phyloP scores from a whole-genome alignment of 1,140 invertebrate species.

The Bacillus rossius region DNA sequence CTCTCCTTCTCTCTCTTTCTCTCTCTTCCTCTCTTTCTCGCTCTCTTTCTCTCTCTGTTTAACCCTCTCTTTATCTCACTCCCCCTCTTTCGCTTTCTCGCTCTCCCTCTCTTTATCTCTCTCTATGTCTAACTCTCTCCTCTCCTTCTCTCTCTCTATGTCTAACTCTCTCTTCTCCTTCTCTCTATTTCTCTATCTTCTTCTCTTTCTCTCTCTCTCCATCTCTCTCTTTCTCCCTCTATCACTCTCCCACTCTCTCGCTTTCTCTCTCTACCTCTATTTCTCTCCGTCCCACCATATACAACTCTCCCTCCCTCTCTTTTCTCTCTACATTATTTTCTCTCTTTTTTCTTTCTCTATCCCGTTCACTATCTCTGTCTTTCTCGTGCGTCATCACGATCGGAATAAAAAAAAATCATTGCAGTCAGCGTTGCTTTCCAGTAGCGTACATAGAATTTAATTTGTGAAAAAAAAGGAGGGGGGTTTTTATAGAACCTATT shows the following conservation, averaged over 20 bases:
- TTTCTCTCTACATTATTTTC: not conserved
- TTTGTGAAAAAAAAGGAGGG: too few relatives aligned
- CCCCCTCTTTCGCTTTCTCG: not conserved
- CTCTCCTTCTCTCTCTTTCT: too few relatives aligned
- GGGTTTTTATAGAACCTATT: too few relatives aligned
- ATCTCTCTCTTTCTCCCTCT: not conserved
- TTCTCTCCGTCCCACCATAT: not conserved
- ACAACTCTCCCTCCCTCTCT: too few relatives aligned
- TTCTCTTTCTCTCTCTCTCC: not conserved
- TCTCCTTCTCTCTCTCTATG: not conserved
- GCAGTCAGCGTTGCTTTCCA: too few relatives aligned
- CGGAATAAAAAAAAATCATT: too few relatives aligned
- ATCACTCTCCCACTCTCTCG: not conserved
- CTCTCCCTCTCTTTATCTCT: not conserved
- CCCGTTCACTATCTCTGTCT: not conserved
- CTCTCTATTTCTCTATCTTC: not conserved
- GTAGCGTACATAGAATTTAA: too few relatives aligned
- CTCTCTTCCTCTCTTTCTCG: not conserved
- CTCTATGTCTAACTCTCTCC: not conserved
- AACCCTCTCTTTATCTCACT: not conserved
- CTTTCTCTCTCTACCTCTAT: too few relatives aligned
- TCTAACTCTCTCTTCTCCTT: not conserved
- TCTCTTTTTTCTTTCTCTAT: not conserved
- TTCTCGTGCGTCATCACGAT: not conserved
- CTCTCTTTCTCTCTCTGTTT: too few relatives aligned